Conservation (phyloP, 2,888 invertebrate species). For the Pandemis cinnamomeana region DNA sequence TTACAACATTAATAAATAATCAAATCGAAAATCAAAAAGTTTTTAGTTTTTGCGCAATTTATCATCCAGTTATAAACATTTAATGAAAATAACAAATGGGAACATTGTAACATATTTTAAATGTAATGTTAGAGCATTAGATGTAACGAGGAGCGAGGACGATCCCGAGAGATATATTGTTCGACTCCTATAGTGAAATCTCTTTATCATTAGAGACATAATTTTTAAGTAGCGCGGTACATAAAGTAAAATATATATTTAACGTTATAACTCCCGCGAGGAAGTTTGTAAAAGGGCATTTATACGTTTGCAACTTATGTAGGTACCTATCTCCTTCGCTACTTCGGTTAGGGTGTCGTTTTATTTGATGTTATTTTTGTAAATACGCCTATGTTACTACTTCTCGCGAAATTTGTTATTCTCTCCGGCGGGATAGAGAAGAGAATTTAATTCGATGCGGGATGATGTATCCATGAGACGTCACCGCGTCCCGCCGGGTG, state of each 20-base stretch:
- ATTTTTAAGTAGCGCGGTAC: constrained; percentile 72
- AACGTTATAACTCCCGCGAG: constrained; percentile 70
- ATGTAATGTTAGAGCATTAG: constrained; percentile 81
- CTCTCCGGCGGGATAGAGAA: constrained; percentile 44
- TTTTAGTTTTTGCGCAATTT: constrained; percentile 49
- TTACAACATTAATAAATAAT: constrained; percentile 42
- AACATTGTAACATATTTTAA: constrained; percentile 84
- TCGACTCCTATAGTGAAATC: constrained; percentile 73
- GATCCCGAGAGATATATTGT: constrained; percentile 76
- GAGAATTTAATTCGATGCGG: constrained; percentile 34
- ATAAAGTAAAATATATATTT: constrained; percentile 69
- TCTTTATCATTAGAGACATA: constrained; percentile 78
- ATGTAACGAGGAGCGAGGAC: constrained; percentile 69
- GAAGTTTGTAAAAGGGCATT: constrained; percentile 76
- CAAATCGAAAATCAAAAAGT: constrained; percentile 45
- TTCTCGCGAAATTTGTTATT: constrained; percentile 52
- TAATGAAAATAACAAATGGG: constrained; percentile 81
- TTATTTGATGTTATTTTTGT: constrained; percentile 47
- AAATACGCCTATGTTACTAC: constrained; percentile 50
- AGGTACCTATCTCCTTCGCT: constrained; percentile 61
- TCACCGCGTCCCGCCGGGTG: constrained; percentile 65
- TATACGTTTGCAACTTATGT: constrained; percentile 73
- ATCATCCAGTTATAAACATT: constrained; percentile 64
- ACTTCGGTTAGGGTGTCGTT: constrained; percentile 54
- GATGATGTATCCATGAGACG: constrained; percentile 10